A percentile compares a stretch with the other conserved stretches of the same genome.
These are phyloP conservation scores for Chymomyza caudatula DNA, from an alignment of 2,888 invertebrate species.

Conservation along the genomic window DNA sequence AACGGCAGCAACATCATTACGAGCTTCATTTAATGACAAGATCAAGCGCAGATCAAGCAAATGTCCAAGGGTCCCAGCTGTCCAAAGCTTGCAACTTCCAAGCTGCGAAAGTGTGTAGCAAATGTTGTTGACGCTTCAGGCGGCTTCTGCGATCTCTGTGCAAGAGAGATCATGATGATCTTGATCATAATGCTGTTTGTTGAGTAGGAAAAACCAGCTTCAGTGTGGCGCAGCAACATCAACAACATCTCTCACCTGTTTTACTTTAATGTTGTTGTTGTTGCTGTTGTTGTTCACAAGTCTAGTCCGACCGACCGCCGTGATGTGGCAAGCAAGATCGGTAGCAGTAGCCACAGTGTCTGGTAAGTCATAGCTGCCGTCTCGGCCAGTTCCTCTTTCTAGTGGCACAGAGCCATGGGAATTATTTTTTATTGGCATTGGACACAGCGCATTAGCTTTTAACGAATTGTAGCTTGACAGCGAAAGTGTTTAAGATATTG, in stretches of 20 bases:
- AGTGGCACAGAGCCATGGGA: constrained; percentile 68
- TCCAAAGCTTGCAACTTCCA: constrained; percentile 4
- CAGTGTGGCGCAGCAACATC: constrained; percentile 51
- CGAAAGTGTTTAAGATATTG: background rate
- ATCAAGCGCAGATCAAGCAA: constrained; percentile 69
- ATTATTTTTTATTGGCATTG: constrained; percentile 74
- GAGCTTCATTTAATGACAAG: constrained; percentile 74
- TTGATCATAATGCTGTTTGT: constrained; percentile 49
- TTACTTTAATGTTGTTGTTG: constrained; percentile 32
- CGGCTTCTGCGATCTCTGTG: background rate
- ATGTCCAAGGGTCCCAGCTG: constrained; percentile 11
- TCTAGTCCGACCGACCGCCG: constrained; percentile 58
- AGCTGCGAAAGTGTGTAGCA: constrained; percentile 46
- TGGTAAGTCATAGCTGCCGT: constrained; percentile 68
- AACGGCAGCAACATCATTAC: constrained; percentile 51
- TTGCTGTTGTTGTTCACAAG: constrained; percentile 46
- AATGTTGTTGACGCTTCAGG: constrained; percentile 48
- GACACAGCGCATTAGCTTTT: constrained; percentile 8
- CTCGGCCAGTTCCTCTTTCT: constrained; percentile 39
- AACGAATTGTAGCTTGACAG: background rate
- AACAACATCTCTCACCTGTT: constrained; percentile 63
- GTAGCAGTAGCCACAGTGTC: constrained; percentile 57
- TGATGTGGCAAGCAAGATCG: constrained; percentile 18
- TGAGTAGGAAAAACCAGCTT: constrained; percentile 66
- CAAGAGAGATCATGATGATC: background rate